phyloP scores from a whole-genome alignment of 2,113 vertebrate species.

The Synodontis membranacea region DNA sequence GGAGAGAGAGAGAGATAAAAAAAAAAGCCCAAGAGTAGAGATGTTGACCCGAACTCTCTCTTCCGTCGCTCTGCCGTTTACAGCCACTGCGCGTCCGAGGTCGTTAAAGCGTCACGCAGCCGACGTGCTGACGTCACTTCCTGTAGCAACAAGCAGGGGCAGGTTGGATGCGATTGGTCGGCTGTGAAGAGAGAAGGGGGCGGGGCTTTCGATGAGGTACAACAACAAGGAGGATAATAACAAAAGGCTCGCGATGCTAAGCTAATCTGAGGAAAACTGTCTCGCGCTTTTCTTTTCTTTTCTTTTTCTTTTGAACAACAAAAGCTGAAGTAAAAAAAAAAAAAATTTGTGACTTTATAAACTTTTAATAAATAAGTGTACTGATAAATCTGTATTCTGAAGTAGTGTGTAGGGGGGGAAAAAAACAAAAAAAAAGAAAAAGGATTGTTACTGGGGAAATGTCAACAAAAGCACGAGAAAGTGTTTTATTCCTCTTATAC shows the following conservation, averaged over 20 bases:
- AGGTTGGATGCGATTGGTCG: slow-evolving; percentile 17
- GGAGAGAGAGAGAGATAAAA: no score
- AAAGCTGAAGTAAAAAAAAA: background rate
- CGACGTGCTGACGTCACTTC: slow-evolving; percentile 78
- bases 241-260: slow-evolving; percentile 31
- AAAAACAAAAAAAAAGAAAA: background rate
- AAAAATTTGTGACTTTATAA: background rate
- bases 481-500: background rate
- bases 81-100: background rate
- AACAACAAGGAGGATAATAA: slow-evolving; percentile 45
- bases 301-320: slow-evolving; percentile 29
- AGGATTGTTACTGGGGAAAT: background rate
- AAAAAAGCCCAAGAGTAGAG: background rate
- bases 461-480: background rate
- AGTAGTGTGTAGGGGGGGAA: no score
- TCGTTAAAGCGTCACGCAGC: slow-evolving; percentile 57
- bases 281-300: no score
- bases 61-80: slow-evolving; percentile 24
- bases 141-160: slow-evolving; percentile 66
- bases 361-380: background rate
- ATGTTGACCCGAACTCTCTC: background rate
- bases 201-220: slow-evolving; percentile 28
- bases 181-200: slow-evolving; percentile 13
- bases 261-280: no score
- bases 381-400: background rate